Evolutionary conservation across 2,797 vertebrate genomes (phyloP).

Genomic region (Notamacropus eugenii): DNA sequence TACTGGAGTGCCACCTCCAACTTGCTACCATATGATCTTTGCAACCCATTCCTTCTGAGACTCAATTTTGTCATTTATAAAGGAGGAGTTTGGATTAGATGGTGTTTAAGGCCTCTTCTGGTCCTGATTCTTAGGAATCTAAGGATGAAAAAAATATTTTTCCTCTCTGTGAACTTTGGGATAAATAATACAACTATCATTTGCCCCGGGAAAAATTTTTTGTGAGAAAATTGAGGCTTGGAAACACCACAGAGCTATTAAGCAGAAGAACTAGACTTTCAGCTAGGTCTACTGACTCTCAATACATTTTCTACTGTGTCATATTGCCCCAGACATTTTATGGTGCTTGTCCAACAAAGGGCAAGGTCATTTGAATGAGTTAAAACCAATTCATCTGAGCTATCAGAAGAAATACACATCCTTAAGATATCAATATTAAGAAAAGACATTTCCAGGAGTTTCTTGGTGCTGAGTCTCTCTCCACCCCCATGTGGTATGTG

Average conservation of each 20-base stretch:
- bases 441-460: neutral
- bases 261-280: neutral
- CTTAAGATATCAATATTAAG: neutral
- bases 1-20: neutral
- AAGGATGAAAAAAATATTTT: neutral
- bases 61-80: neutral
- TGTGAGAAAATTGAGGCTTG: neutral
- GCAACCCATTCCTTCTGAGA: neutral
- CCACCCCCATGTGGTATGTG: neutral
- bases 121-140: neutral
- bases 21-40: neutral
- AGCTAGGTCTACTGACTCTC: neutral
- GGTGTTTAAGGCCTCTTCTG: neutral
- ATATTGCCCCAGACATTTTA: neutral
- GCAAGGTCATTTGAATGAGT: neutral
- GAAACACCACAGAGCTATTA: neutral
- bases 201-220: neutral
- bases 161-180: neutral
- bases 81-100: neutral
- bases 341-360: neutral
- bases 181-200: neutral
- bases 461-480: neutral
- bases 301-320: neutral
- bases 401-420: neutral
- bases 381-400: neutral